Conservation (phyloP, 37 sponge, comb jelly and placozoan species). For the Dysidea cf. avara region DNA sequence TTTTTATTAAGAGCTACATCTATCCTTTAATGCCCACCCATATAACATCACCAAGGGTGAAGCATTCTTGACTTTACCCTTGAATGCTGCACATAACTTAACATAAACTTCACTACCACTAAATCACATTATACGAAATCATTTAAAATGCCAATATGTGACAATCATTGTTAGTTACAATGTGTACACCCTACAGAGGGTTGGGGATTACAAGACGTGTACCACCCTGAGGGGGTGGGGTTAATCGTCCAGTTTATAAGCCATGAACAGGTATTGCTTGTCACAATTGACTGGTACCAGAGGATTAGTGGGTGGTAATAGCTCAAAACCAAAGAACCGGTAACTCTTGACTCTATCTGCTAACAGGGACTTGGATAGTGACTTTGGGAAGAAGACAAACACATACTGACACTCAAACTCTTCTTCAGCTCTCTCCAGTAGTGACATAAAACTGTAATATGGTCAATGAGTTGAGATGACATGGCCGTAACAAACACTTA, state of each 20-base stretch:
- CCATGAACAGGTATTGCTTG: slow-evolving; percentile 3
- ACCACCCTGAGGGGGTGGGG: no score
- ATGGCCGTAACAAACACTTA: background rate
- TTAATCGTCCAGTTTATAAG: slow-evolving; percentile 8
- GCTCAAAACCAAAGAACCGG: slow-evolving; percentile 32
- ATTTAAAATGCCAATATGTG: no score
- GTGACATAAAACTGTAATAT: slow-evolving; percentile 17
- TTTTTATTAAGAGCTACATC: no score
- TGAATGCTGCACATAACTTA: no score
- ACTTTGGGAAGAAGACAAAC: slow-evolving; percentile 25
- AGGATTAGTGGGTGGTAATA: slow-evolving; percentile 12
- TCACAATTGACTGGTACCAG: background rate
- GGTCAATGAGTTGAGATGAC: background rate
- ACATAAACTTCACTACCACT: no score
- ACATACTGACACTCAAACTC: slow-evolving; percentile 9
- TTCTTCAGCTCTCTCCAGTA: slow-evolving; percentile 47
- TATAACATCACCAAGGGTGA: no score
- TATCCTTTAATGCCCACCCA: no score
- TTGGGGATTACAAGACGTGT: no score
- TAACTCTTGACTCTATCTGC: slow-evolving; percentile 9
- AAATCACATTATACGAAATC: no score
- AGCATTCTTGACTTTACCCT: no score
- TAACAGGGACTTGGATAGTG: background rate
- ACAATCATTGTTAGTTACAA: no score
- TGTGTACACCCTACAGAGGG: no score